Evolutionary conservation across 2,797 vertebrate species (phyloP).

Genomic region (Gambusia yucatana): DNA sequence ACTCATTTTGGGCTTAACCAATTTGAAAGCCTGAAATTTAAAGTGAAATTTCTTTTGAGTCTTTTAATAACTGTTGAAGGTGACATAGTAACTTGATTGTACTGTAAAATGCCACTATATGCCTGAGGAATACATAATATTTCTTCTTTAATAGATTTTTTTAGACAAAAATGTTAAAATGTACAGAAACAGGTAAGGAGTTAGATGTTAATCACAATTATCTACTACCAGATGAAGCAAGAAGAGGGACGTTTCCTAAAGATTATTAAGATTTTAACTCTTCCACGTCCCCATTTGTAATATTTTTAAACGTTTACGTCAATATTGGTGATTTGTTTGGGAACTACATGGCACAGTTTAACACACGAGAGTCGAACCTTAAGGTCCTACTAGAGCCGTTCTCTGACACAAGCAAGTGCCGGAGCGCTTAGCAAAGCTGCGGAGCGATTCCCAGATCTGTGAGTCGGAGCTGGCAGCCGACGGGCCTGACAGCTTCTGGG

Average conservation of each 20-base stretch:
- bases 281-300: background rate
- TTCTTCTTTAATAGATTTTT: background rate
- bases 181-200: no score
- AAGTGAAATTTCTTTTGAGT: background rate
- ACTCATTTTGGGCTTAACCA: background rate
- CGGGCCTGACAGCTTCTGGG: constrained; percentile 58
- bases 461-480: constrained; percentile 50
- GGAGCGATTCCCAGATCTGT: constrained; percentile 13
- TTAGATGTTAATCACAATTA: background rate
- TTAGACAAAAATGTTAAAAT: background rate
- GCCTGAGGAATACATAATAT: no score
- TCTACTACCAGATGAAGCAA: background rate
- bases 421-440: background rate
- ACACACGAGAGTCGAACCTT: background rate
- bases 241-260: background rate
- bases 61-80: no score
- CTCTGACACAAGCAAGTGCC: constrained; percentile 1
- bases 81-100: no score
- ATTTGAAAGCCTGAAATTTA: background rate
- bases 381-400: constrained; percentile 1
- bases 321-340: background rate
- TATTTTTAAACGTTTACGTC: background rate
- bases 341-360: background rate
- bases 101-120: no score
- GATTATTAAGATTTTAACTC: background rate